Evolutionary conservation across 1,140 invertebrate species (phyloP), one percentile per base, ranked within the genome.

Genomic region (Anadara kagoshimensis): DNA sequence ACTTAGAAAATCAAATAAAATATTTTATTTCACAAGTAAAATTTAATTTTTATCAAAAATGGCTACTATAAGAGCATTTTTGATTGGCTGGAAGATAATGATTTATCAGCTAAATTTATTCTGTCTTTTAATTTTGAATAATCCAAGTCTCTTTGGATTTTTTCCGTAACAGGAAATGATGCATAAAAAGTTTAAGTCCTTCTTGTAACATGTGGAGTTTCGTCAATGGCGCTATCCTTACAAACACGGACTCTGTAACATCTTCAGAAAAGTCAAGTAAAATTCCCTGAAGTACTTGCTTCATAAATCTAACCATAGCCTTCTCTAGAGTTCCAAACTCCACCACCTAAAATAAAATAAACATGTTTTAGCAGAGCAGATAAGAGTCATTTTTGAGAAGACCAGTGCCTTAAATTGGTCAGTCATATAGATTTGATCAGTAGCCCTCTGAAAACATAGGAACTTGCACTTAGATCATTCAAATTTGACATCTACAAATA

Each of bases 301-400:
- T 91, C 78, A 96, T 89, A 76, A 96, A 93, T 45, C 92, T 87
- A 10, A 96, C 91, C 26, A 92, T 92, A 0, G 88, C 81, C 84
- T 94, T 94, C 78, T 94, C 93, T 76, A 96, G 89, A 82, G 95
- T 94, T 0, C 93, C 92, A 88, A 96, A 95, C 81, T 95, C 90
- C n/a, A 96, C 91, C 43, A 94, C 92, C 94, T 95, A 85, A 49
- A 90, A 75, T 16, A 67, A 11, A 22, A 26, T 1, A 56, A 56
- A 12, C 20, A 49, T 49, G n/a, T 49, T 49, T n/a, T n/a, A n/a
- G n/a, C n/a, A n/a, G 7, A 36, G 2, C 29, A 36, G 29, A 36
- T 36, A 36, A 36, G 29, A 36, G n/a, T n/a, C n/a, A 36, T 3
- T 36, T 36, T 36, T 36, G 29, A 36, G n/a, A n/a, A n/a, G n/a